Evolutionary conservation across 2,113 vertebrate genomes (phyloP), one percentile per base, ranked within the genome.

Genomic region (Lucifuga dentata): DNA sequence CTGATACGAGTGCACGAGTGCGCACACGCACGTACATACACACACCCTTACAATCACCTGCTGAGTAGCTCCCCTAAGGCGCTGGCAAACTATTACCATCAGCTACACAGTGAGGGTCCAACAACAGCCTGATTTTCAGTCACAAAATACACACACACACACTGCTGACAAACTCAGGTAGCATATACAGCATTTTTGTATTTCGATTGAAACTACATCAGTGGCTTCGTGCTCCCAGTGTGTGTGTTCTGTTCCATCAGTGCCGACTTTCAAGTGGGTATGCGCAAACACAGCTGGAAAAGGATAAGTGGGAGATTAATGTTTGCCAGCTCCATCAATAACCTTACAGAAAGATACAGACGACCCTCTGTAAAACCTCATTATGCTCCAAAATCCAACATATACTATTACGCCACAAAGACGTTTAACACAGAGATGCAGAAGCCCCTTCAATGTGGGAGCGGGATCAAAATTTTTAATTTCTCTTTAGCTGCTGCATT

Each of bases 1-100:
- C 81, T 88, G 81, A 78, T 82, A 80, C 19, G 64, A 44, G 46
- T 68, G 56, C 71, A 55, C 63, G 63, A 13, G 52, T 58, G 53
- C 67, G 64, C 40, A 52, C 23, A 13, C 32, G 17, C 50, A 36
- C 29, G 33, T 19, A 29, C 44, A 32, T 5, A 20, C 48, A 60
- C 40, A 51, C 17, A 69, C 39, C 57, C 69, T 71, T 53, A 52
- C 17, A 11, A 39, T 46, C 8, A 8, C 86, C 82, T 55, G 80
- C 87, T 78, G 84, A 81, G 87, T 75, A 61, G 68, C 68, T 84
- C 72, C 80, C 87, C 83, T 48, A 72, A 83, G 83, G 86, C 79
- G 79, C 75, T 59, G 74, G 87, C 80, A 88, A 86, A 87, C 84
- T 83, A 87, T 88, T 87, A 88, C 84, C 86, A 86, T 86, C 80